Evolutionary conservation across 2,113 vertebrate species (phyloP).

Genomic region (Neoarius graeffei): DNA sequence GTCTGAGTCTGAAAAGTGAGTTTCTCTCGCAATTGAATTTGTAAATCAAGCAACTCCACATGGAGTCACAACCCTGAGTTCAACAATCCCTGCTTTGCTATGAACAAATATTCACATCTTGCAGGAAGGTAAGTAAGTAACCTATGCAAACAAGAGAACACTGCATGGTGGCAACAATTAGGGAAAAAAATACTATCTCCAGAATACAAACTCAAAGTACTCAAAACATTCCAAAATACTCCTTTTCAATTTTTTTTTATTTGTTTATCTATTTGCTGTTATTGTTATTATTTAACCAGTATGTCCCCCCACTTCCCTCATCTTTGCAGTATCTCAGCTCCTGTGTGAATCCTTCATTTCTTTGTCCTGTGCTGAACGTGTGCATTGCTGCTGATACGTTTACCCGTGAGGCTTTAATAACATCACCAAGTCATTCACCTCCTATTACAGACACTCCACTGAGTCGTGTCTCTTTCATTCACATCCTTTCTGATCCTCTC

Average conservation of each 20-base stretch:
- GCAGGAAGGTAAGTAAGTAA: background rate
- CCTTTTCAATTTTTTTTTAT: no score
- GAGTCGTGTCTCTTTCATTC: background rate
- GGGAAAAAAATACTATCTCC: no score
- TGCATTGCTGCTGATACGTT: background rate
- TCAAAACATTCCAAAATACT: no score
- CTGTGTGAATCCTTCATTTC: background rate
- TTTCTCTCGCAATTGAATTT: background rate
- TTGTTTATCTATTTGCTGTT: no score
- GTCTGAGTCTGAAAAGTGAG: no score
- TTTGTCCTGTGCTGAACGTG: background rate
- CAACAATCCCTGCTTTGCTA: background rate
- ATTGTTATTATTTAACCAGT: no score
- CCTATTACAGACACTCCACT: slow-evolving; percentile 43
- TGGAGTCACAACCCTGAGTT: background rate
- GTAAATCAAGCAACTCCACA: background rate
- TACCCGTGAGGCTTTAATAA: slow-evolving; percentile 32
- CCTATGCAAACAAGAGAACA: background rate
- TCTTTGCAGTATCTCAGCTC: background rate
- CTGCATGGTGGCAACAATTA: no score
- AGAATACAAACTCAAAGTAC: no score
- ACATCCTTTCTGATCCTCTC: background rate
- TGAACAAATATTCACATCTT: background rate
- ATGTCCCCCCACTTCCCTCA: background rate
- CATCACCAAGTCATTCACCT: background rate